Percentiles rank a stretch among this genome's conserved stretches.
Evolutionary conservation across 2,888 invertebrate genomes (phyloP).

Genomic region (Gisinianus flammeolus): DNA sequence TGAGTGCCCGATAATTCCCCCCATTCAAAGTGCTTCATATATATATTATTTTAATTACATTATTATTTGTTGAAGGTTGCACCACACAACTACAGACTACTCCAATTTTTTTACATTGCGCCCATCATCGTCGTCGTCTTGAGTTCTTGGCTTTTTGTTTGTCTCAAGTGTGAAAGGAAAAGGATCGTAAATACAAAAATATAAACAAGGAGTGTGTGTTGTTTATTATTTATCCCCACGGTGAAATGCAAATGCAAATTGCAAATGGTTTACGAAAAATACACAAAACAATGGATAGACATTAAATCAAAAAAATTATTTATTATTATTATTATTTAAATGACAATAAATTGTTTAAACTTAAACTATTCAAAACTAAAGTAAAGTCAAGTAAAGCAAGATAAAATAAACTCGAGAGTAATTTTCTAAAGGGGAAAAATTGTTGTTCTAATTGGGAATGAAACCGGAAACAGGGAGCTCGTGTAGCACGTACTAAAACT

Average conservation of each 20-base stretch:
- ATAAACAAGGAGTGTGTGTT: no score
- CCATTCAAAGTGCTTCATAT: no score
- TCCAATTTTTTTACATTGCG: no score
- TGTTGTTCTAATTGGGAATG: constrained; percentile 15
- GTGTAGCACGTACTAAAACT: constrained; percentile 13
- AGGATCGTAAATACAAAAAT: no score
- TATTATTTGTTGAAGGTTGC: no score
- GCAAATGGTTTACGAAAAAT: background rate
- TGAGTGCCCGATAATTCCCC: no score
- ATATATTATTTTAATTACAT: no score
- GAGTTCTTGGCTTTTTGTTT: no score
- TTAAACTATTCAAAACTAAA: no score
- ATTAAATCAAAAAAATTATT: background rate
- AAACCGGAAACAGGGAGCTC: constrained; percentile 28
- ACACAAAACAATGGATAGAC: background rate
- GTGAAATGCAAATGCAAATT: background rate
- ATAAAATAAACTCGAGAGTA: background rate
- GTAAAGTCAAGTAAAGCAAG: background rate
- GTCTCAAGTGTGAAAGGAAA: no score
- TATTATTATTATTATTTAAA: constrained; percentile 1
- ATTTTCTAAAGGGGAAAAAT: constrained; percentile 20
- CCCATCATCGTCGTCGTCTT: background rate
- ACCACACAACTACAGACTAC: no score
- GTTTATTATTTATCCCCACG: no score
- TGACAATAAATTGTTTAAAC: background rate